Conservation (phyloP, 2,888 invertebrate genomes). For the Actias luna region DNA sequence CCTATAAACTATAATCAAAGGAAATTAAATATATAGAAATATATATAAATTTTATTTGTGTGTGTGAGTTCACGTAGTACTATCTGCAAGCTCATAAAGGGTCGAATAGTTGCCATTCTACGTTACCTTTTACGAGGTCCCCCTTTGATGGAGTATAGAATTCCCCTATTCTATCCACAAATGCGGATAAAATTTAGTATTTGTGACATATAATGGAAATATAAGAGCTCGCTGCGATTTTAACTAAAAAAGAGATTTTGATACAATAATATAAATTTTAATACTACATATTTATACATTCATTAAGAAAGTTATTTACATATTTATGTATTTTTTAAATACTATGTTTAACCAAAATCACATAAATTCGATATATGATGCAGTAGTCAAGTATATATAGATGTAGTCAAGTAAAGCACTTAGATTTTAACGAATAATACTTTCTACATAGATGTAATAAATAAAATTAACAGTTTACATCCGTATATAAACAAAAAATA, state of each 20-base stretch:
- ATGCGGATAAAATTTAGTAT: slow-evolving; percentile 6
- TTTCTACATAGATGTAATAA: too few relatives aligned
- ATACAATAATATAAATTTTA: not conserved
- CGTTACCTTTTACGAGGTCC: slow-evolving; percentile 8
- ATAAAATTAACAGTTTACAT: not conserved
- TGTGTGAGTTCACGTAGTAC: not conserved
- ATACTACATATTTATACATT: not conserved
- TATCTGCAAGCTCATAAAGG: slow-evolving; percentile 3
- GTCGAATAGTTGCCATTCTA: slow-evolving; percentile 9
- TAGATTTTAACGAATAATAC: too few relatives aligned
- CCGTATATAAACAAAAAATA: not conserved
- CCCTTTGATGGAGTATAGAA: slow-evolving; percentile 10
- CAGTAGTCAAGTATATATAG: too few relatives aligned
- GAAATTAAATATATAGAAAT: too few relatives aligned
- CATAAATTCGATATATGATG: too few relatives aligned
- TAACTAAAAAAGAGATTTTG: not conserved
- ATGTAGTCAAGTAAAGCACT: too few relatives aligned
- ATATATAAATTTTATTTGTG: not conserved
- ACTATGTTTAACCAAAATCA: too few relatives aligned
- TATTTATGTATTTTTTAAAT: too few relatives aligned
- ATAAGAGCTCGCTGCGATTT: not conserved
- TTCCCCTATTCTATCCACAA: slow-evolving; percentile 3
- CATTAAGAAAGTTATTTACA: too few relatives aligned
- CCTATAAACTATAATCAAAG: too few relatives aligned
- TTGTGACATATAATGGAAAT: not conserved